Percentiles rank a stretch among this genome's conserved stretches.
These are phyloP conservation scores for Nematolebias whitei DNA, from an alignment of 2,113 vertebrate genomes.

Conservation along the genomic window DNA sequence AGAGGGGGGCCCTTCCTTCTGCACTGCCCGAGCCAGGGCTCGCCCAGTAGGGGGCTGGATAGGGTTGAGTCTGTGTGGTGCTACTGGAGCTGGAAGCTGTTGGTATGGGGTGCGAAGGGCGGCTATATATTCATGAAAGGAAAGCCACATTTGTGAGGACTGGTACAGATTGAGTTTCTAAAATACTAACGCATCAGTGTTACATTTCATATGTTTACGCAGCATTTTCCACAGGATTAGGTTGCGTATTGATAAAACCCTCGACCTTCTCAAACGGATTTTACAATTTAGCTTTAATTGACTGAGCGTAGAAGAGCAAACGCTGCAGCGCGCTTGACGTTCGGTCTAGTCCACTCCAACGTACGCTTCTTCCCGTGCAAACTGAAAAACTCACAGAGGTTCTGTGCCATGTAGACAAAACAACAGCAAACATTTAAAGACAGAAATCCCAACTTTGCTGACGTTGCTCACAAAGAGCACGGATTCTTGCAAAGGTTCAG, in stretches of 20 bases:
- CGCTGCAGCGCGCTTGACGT: slow-evolving; percentile 16
- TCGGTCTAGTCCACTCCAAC: slow-evolving; percentile 23
- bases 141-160: slow-evolving; percentile 35
- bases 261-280: slow-evolving; percentile 33
- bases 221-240: slow-evolving; percentile 20
- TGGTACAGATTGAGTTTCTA: slow-evolving; percentile 25
- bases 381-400: slow-evolving; percentile 41
- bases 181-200: background rate
- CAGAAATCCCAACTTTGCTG: slow-evolving; percentile 66
- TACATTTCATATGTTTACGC: slow-evolving; percentile 12
- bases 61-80: slow-evolving; percentile 61
- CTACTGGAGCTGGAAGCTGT: slow-evolving; percentile 58
- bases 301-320: background rate
- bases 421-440: slow-evolving; percentile 64
- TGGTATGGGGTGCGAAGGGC: slow-evolving; percentile 55
- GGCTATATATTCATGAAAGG: slow-evolving; percentile 62
- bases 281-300: slow-evolving; percentile 6
- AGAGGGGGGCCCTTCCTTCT: slow-evolving; percentile 78
- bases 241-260: slow-evolving; percentile 7
- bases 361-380: slow-evolving; percentile 18
- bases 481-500: slow-evolving; percentile 81
- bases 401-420: slow-evolving; percentile 70
- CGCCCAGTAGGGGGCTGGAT: slow-evolving; percentile 74
- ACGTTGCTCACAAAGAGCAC: slow-evolving; percentile 78
- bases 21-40: slow-evolving; percentile 68